phyloP scores from a whole-genome alignment of 1,140 invertebrate genomes.

The Belonocnema kinseyi region DNA sequence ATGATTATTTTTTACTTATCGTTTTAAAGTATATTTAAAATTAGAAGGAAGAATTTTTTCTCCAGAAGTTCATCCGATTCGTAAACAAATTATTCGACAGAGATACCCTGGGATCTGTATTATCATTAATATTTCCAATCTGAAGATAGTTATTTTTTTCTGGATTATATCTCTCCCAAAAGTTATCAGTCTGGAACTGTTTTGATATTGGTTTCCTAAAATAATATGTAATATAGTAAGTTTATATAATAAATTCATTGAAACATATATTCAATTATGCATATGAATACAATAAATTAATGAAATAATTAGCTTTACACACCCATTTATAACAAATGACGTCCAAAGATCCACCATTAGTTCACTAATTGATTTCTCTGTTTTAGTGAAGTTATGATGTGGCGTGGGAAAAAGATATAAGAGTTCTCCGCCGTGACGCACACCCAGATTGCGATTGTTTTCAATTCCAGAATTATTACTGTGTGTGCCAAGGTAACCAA shows the following conservation, averaged over 20 bases:
- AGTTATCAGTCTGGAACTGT: neutral
- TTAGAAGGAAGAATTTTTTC: neutral
- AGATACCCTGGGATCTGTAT: neutral
- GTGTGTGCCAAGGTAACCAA: neutral
- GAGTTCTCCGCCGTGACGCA: neutral
- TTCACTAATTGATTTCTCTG: neutral
- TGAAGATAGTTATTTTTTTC: neutral
- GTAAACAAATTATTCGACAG: constrained; percentile 1
- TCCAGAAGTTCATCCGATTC: neutral
- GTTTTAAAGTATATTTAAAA: neutral
- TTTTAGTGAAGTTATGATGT: neutral
- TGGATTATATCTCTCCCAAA: neutral
- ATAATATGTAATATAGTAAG: neutral
- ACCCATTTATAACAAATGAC: constrained; percentile 4
- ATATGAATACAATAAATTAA: too few species aligned
- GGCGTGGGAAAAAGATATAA: constrained; percentile 2
- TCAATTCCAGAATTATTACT: neutral
- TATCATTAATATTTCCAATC: constrained; percentile 1
- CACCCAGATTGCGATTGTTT: neutral
- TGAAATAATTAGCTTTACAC: too few species aligned
- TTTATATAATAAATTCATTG: neutral
- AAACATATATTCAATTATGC: neutral
- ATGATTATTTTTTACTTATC: too few species aligned
- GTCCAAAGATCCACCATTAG: constrained; percentile 20
- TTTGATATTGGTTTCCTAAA: neutral